These are phyloP conservation scores for Cisticola juncidis DNA, from an alignment of 2,113 vertebrate species.

Conservation along the genomic window DNA sequence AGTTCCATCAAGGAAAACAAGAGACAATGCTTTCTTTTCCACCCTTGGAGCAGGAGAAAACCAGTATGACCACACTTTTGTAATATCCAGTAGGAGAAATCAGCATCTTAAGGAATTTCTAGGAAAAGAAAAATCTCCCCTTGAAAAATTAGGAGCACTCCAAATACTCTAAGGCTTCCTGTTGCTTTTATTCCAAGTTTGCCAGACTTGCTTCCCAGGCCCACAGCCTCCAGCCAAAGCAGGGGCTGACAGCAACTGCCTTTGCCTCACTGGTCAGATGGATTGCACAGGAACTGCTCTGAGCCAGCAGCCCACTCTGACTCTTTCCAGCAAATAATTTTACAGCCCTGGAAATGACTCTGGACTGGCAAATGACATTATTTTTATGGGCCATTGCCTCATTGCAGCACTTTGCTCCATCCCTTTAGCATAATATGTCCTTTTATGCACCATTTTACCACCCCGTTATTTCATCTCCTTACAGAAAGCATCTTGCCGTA, in stretches of 20 bases:
- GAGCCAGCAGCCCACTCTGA: not conserved
- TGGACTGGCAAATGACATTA: not conserved
- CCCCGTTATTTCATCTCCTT: not conserved
- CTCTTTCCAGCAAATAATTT: conserved; percentile 6
- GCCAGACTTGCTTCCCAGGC: not conserved
- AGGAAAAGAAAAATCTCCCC: not conserved
- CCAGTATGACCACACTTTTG: not conserved
- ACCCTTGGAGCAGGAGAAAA: not conserved
- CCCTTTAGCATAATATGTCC: conserved; percentile 1
- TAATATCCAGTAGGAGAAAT: not conserved
- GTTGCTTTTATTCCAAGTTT: not conserved
- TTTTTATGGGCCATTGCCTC: conserved; percentile 27
- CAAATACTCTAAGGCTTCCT: not conserved
- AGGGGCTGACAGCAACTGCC: not conserved
- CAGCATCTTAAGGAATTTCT: not conserved
- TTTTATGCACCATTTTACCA: conserved; percentile 11
- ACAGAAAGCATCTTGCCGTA: not conserved
- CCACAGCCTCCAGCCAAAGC: not conserved
- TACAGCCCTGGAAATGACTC: not conserved
- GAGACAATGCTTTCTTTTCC: not conserved
- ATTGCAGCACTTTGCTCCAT: not conserved
- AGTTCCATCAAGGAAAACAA: not conserved
- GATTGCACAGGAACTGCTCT: rapidly evolving
- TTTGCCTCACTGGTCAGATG: not conserved
- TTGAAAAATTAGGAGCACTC: not conserved